phyloP scores from a whole-genome alignment of 2,888 invertebrate genomes.

The Pardosa pseudoannulata region DNA sequence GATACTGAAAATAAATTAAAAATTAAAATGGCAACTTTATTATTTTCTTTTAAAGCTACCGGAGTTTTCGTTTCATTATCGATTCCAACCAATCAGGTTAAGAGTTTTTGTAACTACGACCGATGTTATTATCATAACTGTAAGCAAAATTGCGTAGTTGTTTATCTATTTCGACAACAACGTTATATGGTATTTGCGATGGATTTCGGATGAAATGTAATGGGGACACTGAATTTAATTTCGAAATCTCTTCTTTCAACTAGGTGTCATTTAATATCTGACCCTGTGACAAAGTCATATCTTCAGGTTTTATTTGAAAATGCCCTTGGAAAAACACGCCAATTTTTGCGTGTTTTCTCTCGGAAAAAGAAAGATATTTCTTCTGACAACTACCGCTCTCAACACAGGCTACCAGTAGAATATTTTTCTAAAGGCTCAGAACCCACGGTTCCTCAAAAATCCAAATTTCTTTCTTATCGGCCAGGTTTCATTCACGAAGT shows the following conservation, averaged over 20 bases:
- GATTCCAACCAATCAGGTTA: no score
- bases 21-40: no score
- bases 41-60: no score
- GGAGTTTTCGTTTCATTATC: no score
- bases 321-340: conserved; percentile 57
- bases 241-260: conserved; percentile 15
- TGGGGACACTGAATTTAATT: conserved; percentile 24
- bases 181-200: not conserved
- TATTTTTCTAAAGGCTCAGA: conserved; percentile 1
- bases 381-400: conserved; percentile 25
- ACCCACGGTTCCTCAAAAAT: conserved; percentile 8
- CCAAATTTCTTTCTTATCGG: conserved; percentile 37
- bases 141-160: not conserved
- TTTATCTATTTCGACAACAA: not conserved
- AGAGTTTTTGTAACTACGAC: no score
- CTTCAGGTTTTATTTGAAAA: conserved; percentile 41
- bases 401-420: conserved; percentile 55
- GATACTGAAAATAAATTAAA: no score
- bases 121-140: no score
- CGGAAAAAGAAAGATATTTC: conserved; percentile 39
- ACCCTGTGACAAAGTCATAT: conserved; percentile 29
- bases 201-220: conserved; percentile 43
- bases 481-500: conserved; percentile 50
- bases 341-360: conserved; percentile 46
- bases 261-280: conserved; percentile 26